phyloP scores from a whole-genome alignment of 2,113 vertebrate genomes.

The Perccottus glenii region DNA sequence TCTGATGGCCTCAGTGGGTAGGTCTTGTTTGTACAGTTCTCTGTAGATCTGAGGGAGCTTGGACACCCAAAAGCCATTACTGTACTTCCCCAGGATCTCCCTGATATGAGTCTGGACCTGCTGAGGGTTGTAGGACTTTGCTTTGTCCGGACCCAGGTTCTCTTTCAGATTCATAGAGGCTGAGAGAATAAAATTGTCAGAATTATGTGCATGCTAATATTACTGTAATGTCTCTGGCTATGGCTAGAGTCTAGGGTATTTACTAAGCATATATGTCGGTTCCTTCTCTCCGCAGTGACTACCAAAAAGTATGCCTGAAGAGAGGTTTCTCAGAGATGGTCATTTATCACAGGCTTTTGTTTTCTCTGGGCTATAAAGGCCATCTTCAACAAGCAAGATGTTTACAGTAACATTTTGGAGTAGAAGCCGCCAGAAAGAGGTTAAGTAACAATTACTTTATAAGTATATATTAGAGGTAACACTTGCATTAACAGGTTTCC shows the following conservation, averaged over 20 bases:
- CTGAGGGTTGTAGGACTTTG: conserved; percentile 69
- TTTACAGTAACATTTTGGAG: background rate
- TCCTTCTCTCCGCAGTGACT: conserved; percentile 2
- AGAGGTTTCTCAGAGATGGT: conserved; percentile 1
- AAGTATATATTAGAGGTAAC: too few species aligned
- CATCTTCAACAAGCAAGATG: conserved; percentile 8
- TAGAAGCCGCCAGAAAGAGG: too few species aligned
- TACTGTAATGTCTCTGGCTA: conserved; percentile 8
- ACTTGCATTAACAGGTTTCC: background rate
- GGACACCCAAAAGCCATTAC: conserved; percentile 88
- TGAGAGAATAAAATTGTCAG: conserved; percentile 30
- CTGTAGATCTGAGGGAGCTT: conserved; percentile 89
- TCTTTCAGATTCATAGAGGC: conserved; percentile 66
- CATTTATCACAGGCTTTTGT: conserved; percentile 14
- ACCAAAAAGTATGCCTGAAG: conserved; percentile 12
- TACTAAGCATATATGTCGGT: background rate
- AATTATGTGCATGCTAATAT: background rate
- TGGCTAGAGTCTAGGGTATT: too few species aligned
- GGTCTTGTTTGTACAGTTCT: conserved; percentile 88
- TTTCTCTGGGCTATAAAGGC: background rate
- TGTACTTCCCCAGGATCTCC: conserved; percentile 86
- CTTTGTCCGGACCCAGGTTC: conserved; percentile 52
- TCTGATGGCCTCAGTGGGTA: conserved; percentile 81
- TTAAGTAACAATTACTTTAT: too few species aligned
- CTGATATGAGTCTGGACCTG: conserved; percentile 85